Evolutionary conservation across 2,113 vertebrate genomes (phyloP).

Genomic region (Siniperca chuatsi): DNA sequence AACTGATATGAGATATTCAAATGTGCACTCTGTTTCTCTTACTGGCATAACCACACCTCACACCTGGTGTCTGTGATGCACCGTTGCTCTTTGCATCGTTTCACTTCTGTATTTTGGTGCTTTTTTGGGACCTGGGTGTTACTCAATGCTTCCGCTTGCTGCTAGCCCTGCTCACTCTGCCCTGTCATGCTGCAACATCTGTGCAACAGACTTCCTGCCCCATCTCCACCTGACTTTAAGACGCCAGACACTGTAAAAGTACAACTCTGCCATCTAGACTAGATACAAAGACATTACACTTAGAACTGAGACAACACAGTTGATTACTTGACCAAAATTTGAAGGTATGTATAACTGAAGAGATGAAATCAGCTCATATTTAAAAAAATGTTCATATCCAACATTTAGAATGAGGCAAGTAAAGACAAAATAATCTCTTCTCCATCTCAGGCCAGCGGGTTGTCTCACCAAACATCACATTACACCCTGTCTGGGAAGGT

Average conservation of each 20-base stretch:
- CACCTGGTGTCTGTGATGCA: slow-evolving; percentile 68
- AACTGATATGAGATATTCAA: slow-evolving; percentile 65
- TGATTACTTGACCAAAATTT: slow-evolving; percentile 1
- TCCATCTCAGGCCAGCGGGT: slow-evolving; percentile 37
- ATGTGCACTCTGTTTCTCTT: slow-evolving; percentile 55
- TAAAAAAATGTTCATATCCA: accelerated
- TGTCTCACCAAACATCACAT: slow-evolving; percentile 56
- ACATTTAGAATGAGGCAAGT: not conserved
- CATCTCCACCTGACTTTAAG: slow-evolving; percentile 40
- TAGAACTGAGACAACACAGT: slow-evolving; percentile 9
- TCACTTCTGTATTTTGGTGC: slow-evolving; percentile 78
- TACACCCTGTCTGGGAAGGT: slow-evolving; percentile 59
- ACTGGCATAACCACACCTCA: slow-evolving; percentile 50
- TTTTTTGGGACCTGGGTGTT: slow-evolving; percentile 60
- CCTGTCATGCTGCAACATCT: slow-evolving; percentile 56
- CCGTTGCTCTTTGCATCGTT: slow-evolving; percentile 56
- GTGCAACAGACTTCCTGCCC: slow-evolving; percentile 39
- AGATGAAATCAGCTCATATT: not conserved
- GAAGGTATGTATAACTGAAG: slow-evolving; percentile 61
- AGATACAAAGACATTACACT: slow-evolving; percentile 31
- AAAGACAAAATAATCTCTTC: slow-evolving; percentile 16
- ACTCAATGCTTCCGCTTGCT: slow-evolving; percentile 62
- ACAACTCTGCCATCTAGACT: slow-evolving; percentile 51
- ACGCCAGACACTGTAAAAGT: slow-evolving; percentile 14
- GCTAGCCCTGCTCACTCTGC: slow-evolving; percentile 61